Evolutionary conservation across 2,888 invertebrate genomes (phyloP), one percentile per base, ranked within the genome.

Genomic region (Pilophorus perplexus): DNA sequence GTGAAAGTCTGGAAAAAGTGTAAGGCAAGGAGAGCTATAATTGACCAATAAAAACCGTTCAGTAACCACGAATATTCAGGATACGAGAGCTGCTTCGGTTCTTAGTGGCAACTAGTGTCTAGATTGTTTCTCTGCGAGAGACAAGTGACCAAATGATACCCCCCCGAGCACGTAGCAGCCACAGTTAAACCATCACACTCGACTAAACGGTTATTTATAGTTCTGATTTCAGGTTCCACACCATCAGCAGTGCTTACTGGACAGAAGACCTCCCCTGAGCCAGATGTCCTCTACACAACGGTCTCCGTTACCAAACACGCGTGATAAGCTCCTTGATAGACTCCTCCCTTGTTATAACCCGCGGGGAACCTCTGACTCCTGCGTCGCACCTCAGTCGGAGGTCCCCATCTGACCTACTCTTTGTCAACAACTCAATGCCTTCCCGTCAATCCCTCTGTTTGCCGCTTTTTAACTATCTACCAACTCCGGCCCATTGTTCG

Each of bases 251-350:
- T 46, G 46, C 23, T 46, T 42, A 42, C 16, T n/a, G 8, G 16
- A 16, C 42, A 5, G 42, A 33, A 22, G 62, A 62, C 62, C 62
- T 62, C 62, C 62, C 48, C 5, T 44, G 44, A 62, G 62, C 62
- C 62, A 62, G 62, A 62, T 62, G 62, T 62, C 62, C 62, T 62
- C 42, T 10, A 28, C 46, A 62, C 62, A 62, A 62, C 62, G 62
- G 62, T 62, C 62, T 62, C 62, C 62, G 62, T 62, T 62, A 62
- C 62, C 62, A 62, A 62, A 62, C 62, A 62, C 62, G 44, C 59
- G 62, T 62, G 62, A 62, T 62, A 62, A 62, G 62, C 62, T 62
- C 62, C 44, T 62, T 62, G 62, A 62, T 62, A 23, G 62, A 62
- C 62, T 48, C 12, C 27, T 44, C 62, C 48, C 44, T 62, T 62